These are phyloP conservation scores for Gallinago paraguaiae DNA, from an alignment of 2,113 vertebrate genomes.

Conservation along the genomic window DNA sequence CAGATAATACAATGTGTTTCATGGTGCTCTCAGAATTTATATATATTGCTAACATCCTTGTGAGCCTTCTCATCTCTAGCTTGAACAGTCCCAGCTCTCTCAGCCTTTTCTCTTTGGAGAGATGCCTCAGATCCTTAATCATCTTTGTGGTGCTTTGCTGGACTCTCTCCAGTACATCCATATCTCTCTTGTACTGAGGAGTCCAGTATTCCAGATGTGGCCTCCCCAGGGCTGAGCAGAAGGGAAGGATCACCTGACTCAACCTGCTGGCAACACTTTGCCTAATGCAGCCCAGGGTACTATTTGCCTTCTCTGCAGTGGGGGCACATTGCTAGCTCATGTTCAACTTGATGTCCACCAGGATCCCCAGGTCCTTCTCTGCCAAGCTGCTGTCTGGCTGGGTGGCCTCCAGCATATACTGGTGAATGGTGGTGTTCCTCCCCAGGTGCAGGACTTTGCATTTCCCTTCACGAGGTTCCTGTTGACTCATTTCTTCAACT, in stretches of 20 bases:
- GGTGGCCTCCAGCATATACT: not conserved
- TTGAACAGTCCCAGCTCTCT: not conserved
- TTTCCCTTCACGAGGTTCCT: not conserved
- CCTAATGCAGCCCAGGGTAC: not conserved
- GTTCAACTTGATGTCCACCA: not conserved
- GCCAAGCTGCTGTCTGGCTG: not conserved
- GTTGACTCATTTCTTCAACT: not conserved
- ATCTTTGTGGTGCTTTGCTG: not conserved
- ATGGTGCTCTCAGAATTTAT: not conserved
- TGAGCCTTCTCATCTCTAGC: not conserved
- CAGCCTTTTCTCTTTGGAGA: not conserved
- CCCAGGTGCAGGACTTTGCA: not conserved
- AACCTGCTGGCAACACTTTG: not conserved
- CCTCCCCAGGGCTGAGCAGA: not conserved
- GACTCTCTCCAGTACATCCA: not conserved
- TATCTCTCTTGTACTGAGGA: not conserved
- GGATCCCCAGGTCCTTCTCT: not conserved
- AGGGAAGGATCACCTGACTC: not conserved
- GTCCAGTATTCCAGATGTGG: not conserved
- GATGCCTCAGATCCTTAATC: not conserved
- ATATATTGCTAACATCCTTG: not conserved
- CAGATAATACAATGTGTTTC: not conserved
- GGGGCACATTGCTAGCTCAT: not conserved
- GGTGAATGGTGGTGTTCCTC: not conserved
- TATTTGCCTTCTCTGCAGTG: not conserved